Evolutionary conservation across 2,888 invertebrate species (phyloP).

Genomic region (Mayetiola destructor): DNA sequence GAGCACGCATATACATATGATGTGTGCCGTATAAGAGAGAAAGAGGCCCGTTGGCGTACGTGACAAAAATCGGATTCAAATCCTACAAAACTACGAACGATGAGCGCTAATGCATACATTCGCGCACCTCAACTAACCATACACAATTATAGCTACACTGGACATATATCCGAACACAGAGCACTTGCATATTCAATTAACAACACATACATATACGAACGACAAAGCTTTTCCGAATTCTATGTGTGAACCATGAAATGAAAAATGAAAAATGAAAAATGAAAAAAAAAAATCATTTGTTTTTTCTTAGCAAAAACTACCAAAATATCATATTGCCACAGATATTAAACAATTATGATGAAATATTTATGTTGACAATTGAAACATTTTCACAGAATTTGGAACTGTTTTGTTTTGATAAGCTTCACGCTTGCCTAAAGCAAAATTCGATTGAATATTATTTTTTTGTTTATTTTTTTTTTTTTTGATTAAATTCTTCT

Average conservation of each 20-base stretch:
- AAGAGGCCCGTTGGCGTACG: not conserved
- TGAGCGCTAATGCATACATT: not conserved
- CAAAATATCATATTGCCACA: too few relatives aligned
- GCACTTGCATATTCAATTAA: not conserved
- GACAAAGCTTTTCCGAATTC: not conserved
- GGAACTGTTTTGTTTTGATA: too few relatives aligned
- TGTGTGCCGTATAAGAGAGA: not conserved
- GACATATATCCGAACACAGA: too few relatives aligned
- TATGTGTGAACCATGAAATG: not conserved
- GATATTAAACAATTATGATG: too few relatives aligned
- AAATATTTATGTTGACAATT: too few relatives aligned
- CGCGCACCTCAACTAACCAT: not conserved
- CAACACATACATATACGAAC: not conserved
- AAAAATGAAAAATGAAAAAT: not conserved
- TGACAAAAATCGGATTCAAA: conserved; percentile 1
- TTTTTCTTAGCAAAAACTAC: too few relatives aligned
- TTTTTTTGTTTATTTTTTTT: too few relatives aligned
- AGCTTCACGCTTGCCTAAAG: too few relatives aligned
- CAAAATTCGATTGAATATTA: too few relatives aligned
- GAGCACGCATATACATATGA: not conserved
- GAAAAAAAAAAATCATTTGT: not conserved
- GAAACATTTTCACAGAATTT: too few relatives aligned
- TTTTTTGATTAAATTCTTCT: too few relatives aligned
- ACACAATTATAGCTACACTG: too few relatives aligned
- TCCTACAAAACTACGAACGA: conserved; percentile 1